Percentiles rank a stretch among this genome's conserved stretches.
phyloP scores from a whole-genome alignment of 2,797 vertebrate species.

The Aulostomus chinensis region DNA sequence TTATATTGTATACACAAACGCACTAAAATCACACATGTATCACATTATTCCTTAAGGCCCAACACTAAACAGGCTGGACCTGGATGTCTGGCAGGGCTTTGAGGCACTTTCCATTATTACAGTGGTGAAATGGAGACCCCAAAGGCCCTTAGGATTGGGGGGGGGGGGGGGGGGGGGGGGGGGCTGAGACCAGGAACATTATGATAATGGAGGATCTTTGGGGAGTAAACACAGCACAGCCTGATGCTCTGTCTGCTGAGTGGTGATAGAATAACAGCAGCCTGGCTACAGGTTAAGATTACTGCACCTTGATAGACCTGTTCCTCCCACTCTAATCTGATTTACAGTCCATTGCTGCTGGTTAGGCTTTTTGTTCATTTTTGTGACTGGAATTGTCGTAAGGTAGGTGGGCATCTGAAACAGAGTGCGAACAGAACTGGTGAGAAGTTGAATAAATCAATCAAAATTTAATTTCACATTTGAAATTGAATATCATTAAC shows the following conservation, averaged over 20 bases:
- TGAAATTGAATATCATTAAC: conserved; percentile 20
- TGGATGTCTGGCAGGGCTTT: conserved; percentile 30
- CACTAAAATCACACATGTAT: conserved; percentile 34
- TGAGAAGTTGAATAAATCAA: conserved; percentile 39
- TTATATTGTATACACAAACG: conserved; percentile 4
- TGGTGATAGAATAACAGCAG: conserved; percentile 26
- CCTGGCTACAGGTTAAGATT: conserved; percentile 8
- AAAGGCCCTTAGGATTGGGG: conserved; percentile 53
- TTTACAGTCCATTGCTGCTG: conserved; percentile 28
- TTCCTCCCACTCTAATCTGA: conserved; percentile 24
- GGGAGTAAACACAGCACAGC: conserved; percentile 33
- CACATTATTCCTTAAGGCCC: conserved; percentile 70
- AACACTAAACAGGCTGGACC: conserved; percentile 38
- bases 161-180: conserved; percentile 41
- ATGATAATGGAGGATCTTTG: conserved; percentile 53
- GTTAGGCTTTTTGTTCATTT: too few relatives aligned
- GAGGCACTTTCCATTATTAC: conserved; percentile 57
- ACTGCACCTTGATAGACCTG: conserved; percentile 4
- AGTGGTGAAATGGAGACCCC: conserved; percentile 58
- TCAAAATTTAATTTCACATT: conserved; percentile 12
- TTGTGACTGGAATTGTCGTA: too few relatives aligned
- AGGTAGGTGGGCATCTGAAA: not conserved
- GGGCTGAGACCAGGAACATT: conserved; percentile 54
- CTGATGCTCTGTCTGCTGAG: conserved; percentile 33
- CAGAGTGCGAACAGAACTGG: too few relatives aligned